Base-by-base conservation (phyloP, 2,113 vertebrate genomes). In the Falcunculus frontatus region DNA sequence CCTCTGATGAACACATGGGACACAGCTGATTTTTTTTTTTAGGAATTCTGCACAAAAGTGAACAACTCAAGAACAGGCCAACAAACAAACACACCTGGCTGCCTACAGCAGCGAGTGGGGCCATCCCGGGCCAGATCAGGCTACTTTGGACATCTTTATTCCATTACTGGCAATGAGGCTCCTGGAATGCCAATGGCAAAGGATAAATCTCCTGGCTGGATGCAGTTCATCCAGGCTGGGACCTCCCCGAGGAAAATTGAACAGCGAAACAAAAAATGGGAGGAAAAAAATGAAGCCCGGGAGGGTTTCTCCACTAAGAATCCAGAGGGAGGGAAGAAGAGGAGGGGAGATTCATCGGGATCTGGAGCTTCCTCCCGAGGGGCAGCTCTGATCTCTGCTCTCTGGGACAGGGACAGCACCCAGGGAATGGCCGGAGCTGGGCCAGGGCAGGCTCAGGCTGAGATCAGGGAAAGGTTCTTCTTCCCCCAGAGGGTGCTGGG, bases 31-130 rank as follows among this genome's bases (percentile, higher is more conserved):
- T 37, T 59, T 55, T 25, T 26, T 33, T 64, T 63, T 39, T 25
- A 39, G 42, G 68, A 90, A 39, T 35, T 78, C 35, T 47, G 35
- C 33, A 84, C 27, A 39, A 12, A 49, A 70, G 47, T 25, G 30
- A 78, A 50, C 39, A 49, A 82, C 81, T 50, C 37, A 41, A 77
- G 63, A 42, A 29, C 1, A 15, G 63, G 26, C 55, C 79, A 73
- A 47, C 39, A 74, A 73, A 83, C n/a, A 57, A 67, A n/a, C 68
- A 57, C 93, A 96, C 95, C 93, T 96, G 95, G 93, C 73, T 87
- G 91, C 87, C 77, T 59, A 25, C 87, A 94, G 80, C 75, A 83
- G 85, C 0, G 10, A 67, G 77, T 30, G 9, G 32, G 14, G 76
- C 46, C 63, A 30, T 16, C 29, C 79, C 6, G 2, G 91, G 57